Percentiles rank a stretch among this genome's conserved stretches.
These are phyloP conservation scores for Psittacula echo DNA, from an alignment of 2,797 vertebrate genomes.

Conservation along the genomic window DNA sequence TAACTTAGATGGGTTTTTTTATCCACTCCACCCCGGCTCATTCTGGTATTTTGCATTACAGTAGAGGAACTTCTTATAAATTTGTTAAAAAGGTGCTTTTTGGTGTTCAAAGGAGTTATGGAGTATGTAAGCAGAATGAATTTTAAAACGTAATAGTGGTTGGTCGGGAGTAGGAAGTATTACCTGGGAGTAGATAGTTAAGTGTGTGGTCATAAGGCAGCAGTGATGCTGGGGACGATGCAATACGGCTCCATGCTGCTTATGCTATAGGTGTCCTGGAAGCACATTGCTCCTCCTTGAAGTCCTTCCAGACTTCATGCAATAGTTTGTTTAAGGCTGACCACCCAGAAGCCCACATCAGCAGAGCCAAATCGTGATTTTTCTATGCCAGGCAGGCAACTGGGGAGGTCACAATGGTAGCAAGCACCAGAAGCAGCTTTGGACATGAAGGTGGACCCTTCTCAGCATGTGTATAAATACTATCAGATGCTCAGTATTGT, in stretches of 20 bases:
- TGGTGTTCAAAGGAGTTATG: background rate
- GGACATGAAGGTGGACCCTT: accelerated
- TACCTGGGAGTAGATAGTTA: background rate
- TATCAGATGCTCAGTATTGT: background rate
- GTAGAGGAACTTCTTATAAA: background rate
- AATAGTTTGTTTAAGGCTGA: background rate
- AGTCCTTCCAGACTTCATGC: background rate
- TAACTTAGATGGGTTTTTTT: background rate
- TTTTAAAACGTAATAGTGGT: background rate
- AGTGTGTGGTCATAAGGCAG: background rate
- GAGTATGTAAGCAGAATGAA: background rate
- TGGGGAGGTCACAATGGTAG: background rate
- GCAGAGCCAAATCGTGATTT: background rate
- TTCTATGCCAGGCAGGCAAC: background rate
- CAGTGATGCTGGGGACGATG: background rate
- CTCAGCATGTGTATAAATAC: background rate
- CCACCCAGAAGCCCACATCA: background rate
- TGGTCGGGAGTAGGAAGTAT: background rate
- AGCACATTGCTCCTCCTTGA: background rate
- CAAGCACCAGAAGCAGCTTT: background rate
- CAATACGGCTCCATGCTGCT: background rate
- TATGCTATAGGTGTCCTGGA: background rate
- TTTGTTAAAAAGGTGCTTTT: background rate
- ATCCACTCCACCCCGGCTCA: accelerated
- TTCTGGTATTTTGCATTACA: background rate